phyloP scores from a whole-genome alignment of 2,797 vertebrate genomes.

The Gallinago solitaria region DNA sequence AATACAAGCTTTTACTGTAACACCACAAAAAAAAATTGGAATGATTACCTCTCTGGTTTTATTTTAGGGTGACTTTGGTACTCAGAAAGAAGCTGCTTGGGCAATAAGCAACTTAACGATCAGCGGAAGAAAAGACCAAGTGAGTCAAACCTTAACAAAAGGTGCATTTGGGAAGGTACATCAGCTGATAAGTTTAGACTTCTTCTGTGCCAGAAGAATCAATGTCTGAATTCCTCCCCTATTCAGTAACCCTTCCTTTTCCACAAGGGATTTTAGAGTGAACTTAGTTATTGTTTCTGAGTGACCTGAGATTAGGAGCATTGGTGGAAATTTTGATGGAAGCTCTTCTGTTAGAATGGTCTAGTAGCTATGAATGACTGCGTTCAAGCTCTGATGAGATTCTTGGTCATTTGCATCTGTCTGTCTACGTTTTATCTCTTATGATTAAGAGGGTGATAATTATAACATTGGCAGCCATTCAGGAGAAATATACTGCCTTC shows the following conservation, averaged over 20 bases:
- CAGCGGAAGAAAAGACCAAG: constrained; percentile 98
- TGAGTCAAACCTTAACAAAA: constrained; percentile 66
- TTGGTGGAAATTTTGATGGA: neutral
- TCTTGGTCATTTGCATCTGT: neutral
- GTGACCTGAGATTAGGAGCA: neutral
- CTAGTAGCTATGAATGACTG: neutral
- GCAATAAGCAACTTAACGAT: constrained; percentile 99
- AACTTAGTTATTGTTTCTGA: neutral
- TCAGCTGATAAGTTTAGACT: neutral
- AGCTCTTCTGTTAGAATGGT: neutral
- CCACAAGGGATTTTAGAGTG: neutral
- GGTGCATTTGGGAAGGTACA: neutral
- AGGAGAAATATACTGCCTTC: neutral
- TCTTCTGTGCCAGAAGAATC: neutral
- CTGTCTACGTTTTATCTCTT: rapidly evolving
- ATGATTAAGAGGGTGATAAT: neutral
- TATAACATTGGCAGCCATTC: neutral
- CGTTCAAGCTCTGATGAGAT: neutral
- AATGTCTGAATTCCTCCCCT: neutral
- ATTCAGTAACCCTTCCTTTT: neutral
- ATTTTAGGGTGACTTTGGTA: constrained; percentile 95
- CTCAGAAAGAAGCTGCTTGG: constrained; percentile 99
- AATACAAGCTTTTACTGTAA: neutral
- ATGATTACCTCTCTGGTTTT: neutral
- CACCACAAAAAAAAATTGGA: neutral